These are phyloP conservation scores for Coluber constrictor DNA, from an alignment of 2,797 vertebrate genomes.

Conservation along the genomic window DNA sequence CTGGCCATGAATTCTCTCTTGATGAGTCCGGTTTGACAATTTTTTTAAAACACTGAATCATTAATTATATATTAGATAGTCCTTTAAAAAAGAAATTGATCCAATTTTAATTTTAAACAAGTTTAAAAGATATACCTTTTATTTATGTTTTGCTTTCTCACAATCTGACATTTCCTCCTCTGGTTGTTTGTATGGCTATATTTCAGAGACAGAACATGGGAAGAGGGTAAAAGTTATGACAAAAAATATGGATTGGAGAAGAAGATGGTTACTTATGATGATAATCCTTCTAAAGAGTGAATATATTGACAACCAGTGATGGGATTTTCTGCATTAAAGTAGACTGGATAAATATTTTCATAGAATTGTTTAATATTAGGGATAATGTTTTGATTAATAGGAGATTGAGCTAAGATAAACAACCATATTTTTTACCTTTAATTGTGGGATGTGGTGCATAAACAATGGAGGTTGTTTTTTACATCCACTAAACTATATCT, in stretches of 20 bases:
- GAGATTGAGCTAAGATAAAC: neutral
- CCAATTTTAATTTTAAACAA: neutral
- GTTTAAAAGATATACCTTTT: neutral
- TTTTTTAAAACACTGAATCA: neutral
- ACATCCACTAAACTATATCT: neutral
- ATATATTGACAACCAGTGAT: conserved; percentile 3
- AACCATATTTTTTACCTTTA: neutral
- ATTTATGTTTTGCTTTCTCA: neutral
- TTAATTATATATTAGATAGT: neutral
- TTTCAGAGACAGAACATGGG: neutral
- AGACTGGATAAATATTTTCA: neutral
- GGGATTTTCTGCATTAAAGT: neutral
- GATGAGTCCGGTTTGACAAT: neutral
- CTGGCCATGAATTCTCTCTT: neutral
- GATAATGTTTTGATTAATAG: neutral
- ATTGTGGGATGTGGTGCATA: neutral
- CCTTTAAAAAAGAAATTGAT: neutral
- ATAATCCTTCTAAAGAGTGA: neutral
- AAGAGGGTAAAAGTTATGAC: neutral
- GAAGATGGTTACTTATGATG: neutral
- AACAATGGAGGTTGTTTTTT: neutral
- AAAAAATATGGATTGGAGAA: neutral
- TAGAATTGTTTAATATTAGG: neutral
- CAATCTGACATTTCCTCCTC: neutral
- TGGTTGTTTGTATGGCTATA: neutral